Percentiles rank a stretch among this genome's conserved stretches.
Evolutionary conservation across 1,140 invertebrate species (phyloP).

Genomic region (Psix sp.): DNA sequence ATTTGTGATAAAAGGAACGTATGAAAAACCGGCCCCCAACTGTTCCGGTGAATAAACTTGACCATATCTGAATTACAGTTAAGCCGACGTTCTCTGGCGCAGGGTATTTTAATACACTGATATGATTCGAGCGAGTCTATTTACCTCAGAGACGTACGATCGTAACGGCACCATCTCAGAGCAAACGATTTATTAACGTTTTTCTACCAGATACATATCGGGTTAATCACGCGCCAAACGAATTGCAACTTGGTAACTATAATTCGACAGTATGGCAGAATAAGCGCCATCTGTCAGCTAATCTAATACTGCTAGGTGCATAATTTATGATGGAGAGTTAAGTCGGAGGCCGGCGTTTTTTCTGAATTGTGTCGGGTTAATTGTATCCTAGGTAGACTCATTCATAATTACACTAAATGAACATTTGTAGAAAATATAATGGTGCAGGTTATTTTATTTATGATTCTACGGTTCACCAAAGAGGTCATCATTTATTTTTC

Average conservation of each 20-base stretch:
- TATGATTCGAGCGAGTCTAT: conserved; percentile 41
- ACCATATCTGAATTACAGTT: conserved; percentile 59
- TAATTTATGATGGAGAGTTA: conserved; percentile 3
- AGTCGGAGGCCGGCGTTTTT: background rate
- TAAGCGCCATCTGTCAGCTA: conserved; percentile 1
- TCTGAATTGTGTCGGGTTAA: background rate
- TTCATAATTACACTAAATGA: too few relatives aligned
- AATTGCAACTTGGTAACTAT: conserved; percentile 2
- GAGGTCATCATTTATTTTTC: too few relatives aligned
- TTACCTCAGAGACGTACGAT: conserved; percentile 44
- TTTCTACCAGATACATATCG: conserved; percentile 18
- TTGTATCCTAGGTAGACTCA: conserved; percentile 1
- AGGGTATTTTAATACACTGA: conserved; percentile 47
- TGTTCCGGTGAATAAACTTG: conserved; percentile 56
- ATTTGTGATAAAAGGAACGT: conserved; percentile 44
- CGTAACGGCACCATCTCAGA: conserved; percentile 40
- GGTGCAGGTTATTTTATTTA: conserved; percentile 1
- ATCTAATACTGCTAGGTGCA: conserved; percentile 1
- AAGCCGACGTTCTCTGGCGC: conserved; percentile 27
- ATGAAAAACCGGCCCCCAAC: conserved; percentile 51
- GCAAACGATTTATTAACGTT: conserved; percentile 43
- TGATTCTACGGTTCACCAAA: too few relatives aligned
- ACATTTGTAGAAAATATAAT: too few relatives aligned
- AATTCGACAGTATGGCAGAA: background rate
- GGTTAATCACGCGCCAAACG: conserved; percentile 10